Conservation (phyloP, 2,888 invertebrate genomes). For the Flabesymbios commensalis region DNA sequence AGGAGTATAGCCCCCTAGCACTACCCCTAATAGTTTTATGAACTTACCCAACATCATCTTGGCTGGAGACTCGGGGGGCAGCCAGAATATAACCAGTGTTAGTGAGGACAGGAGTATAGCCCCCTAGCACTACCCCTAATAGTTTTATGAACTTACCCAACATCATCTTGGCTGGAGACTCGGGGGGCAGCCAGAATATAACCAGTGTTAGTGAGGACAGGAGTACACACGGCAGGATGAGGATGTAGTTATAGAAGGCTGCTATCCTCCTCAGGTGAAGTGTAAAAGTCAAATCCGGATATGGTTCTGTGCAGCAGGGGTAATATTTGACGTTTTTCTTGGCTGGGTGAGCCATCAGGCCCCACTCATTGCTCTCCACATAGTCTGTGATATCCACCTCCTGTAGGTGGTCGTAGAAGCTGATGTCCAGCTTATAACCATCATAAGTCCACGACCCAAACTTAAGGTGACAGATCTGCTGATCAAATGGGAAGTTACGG, state of each 20-base stretch:
- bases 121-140: too few relatives aligned
- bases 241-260: conserved; percentile 56
- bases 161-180: conserved; percentile 61
- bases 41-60: conserved; percentile 61
- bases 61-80: conserved; percentile 62
- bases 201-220: conserved; percentile 60
- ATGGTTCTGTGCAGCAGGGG: conserved; percentile 53
- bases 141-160: conserved; percentile 56
- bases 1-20: too few relatives aligned
- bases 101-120: conserved; percentile 60
- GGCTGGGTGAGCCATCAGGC: conserved; percentile 41
- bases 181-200: conserved; percentile 62
- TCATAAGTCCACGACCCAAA: conserved; percentile 60
- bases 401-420: conserved; percentile 25
- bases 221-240: conserved; percentile 60
- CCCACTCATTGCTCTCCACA: conserved; percentile 58
- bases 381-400: conserved; percentile 45
- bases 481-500: conserved; percentile 58
- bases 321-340: conserved; percentile 45
- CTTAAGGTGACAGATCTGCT: conserved; percentile 55
- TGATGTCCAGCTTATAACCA: conserved; percentile 49
- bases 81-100: conserved; percentile 62
- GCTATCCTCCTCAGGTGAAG: conserved; percentile 40
- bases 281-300: conserved; percentile 53
- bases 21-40: too few relatives aligned